A percentile compares a stretch with the other conserved stretches of the same genome.
Conservation (phyloP, 2,888 invertebrate species). For the Protonemura montana region DNA sequence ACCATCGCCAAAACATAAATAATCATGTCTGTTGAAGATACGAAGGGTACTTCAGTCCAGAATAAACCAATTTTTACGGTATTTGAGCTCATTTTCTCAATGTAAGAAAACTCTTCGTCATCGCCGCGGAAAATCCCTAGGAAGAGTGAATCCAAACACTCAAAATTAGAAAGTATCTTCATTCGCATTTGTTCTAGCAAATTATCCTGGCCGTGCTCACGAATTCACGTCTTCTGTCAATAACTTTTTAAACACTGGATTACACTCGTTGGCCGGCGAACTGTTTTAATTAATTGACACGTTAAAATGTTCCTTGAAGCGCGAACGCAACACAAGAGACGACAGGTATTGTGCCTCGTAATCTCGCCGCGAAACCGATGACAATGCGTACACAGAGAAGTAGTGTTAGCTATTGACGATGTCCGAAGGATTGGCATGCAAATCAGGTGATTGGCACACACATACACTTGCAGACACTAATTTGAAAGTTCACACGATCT, state of each 20-base stretch:
- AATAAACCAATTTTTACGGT: too few species aligned
- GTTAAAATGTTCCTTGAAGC: background rate
- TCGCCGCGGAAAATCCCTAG: background rate
- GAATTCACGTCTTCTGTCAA: background rate
- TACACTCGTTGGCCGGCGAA: background rate
- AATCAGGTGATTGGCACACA: background rate
- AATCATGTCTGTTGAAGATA: too few species aligned
- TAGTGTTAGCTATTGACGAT: background rate
- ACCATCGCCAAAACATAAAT: too few species aligned
- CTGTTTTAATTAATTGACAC: slow-evolving; percentile 12
- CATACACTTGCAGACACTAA: background rate
- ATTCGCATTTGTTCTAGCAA: slow-evolving; percentile 1
- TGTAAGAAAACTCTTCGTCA: background rate
- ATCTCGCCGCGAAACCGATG: background rate
- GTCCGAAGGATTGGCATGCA: background rate
- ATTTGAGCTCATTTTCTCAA: background rate
- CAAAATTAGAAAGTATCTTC: background rate
- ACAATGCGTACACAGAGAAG: background rate
- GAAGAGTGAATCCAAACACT: background rate
- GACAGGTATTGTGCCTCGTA: background rate
- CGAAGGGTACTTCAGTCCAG: too few species aligned
- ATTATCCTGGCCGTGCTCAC: background rate
- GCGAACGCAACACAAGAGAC: background rate
- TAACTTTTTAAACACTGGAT: background rate
- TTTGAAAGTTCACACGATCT: background rate